Percentiles rank a stretch among this genome's conserved stretches.
phyloP scores from a whole-genome alignment of 2,113 vertebrate species.

The Empidonax traillii region DNA sequence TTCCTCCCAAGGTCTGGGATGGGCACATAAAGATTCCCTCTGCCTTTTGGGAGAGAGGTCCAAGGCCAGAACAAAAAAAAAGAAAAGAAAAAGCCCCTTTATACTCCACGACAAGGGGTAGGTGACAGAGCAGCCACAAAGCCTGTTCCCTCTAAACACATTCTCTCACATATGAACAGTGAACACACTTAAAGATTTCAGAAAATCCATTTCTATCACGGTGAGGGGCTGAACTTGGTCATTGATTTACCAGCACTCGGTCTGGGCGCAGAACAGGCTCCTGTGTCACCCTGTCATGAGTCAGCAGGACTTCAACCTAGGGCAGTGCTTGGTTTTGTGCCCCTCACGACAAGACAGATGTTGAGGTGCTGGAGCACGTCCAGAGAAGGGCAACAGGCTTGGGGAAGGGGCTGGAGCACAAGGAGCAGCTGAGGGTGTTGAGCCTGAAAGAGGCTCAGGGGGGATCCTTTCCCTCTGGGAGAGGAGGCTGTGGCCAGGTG shows the following conservation, averaged over 20 bases:
- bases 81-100: rapidly evolving
- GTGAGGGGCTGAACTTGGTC: background rate
- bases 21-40: too few relatives aligned
- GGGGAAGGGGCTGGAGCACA: background rate
- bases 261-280: background rate
- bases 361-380: background rate
- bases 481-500: background rate
- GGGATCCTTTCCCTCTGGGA: background rate
- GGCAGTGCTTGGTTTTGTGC: background rate
- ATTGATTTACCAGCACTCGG: background rate
- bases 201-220: rapidly evolving
- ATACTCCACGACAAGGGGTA: rapidly evolving
- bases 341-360: background rate
- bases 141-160: background rate
- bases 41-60: background rate
- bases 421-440: background rate
- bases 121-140: rapidly evolving
- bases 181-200: background rate
- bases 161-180: too few relatives aligned
- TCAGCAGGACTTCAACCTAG: too few relatives aligned
- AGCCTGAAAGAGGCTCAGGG: background rate
- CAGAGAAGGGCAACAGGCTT: background rate
- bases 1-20: too few relatives aligned
- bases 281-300: rapidly evolving
- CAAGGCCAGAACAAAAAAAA: background rate